These are phyloP conservation scores for Cebus imitator DNA, from an alignment of 2,113 vertebrate species.

Conservation along the genomic window DNA sequence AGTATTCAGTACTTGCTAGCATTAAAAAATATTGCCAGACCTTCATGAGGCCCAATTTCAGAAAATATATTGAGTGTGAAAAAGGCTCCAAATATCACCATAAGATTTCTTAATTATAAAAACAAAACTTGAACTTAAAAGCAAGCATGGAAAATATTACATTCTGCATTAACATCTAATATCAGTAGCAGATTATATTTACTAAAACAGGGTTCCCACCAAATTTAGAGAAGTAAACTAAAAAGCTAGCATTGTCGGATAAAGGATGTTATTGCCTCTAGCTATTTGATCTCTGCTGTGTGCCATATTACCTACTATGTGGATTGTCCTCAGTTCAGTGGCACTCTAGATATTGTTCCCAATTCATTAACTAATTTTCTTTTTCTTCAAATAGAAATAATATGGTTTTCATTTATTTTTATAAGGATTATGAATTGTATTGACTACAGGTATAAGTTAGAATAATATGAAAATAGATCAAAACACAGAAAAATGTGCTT, in stretches of 20 bases:
- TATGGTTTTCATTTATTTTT: conserved; percentile 7
- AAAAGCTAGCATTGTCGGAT: background rate
- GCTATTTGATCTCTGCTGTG: background rate
- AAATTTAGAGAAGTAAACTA: background rate
- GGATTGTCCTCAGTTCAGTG: background rate
- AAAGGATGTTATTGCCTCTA: background rate
- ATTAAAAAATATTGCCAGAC: background rate
- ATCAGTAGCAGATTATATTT: background rate
- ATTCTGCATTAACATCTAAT: background rate
- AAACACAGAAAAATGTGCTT: conserved; percentile 49
- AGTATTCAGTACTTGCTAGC: background rate
- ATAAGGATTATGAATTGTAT: background rate
- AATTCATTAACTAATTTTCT: background rate
- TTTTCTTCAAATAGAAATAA: background rate
- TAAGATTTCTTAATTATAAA: background rate
- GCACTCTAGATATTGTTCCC: background rate
- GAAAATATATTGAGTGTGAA: background rate
- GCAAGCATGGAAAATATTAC: background rate
- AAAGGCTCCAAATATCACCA: background rate
- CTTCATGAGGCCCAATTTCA: background rate
- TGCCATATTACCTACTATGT: background rate
- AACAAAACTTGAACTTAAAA: background rate
- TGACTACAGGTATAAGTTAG: background rate
- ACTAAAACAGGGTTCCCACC: background rate
- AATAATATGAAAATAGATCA: background rate